These are phyloP conservation scores for Bugula neritina DNA, from an alignment of 2,888 invertebrate species.

Conservation along the genomic window DNA sequence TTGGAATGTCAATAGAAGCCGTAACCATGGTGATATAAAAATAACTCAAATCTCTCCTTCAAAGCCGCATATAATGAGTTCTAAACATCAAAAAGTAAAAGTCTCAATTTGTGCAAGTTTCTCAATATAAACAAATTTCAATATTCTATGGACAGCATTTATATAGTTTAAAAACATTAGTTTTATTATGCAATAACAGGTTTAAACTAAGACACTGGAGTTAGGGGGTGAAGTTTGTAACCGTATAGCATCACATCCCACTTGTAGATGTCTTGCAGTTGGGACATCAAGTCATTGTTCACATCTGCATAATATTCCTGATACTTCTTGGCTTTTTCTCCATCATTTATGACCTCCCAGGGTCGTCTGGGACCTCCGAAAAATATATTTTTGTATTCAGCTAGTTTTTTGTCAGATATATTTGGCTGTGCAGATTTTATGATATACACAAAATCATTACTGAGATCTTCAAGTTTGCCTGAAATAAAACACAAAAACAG, in stretches of 20 bases:
- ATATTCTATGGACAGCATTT: too few relatives aligned
- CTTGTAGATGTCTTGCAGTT: slow-evolving; percentile 13
- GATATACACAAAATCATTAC: not conserved
- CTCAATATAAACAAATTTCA: too few relatives aligned
- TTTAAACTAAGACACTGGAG: too few relatives aligned
- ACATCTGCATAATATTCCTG: not conserved
- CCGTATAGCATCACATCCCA: slow-evolving; percentile 19
- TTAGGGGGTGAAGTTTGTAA: not conserved
- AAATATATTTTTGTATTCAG: not conserved
- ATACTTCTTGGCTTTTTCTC: not conserved
- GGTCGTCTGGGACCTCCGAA: not conserved
- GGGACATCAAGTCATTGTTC: not conserved
- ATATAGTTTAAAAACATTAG: too few relatives aligned
- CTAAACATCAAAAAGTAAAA: too few relatives aligned
- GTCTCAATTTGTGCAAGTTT: too few relatives aligned
- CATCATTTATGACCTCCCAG: not conserved
- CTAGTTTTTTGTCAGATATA: not conserved
- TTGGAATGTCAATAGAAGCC: too few relatives aligned
- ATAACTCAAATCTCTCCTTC: too few relatives aligned
- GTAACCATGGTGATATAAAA: too few relatives aligned
- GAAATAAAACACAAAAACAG: too few relatives aligned
- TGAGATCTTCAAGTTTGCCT: not conserved
- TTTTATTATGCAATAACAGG: too few relatives aligned
- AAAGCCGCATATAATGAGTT: too few relatives aligned
- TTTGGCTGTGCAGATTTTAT: not conserved